phyloP scores from a whole-genome alignment of 2,888 invertebrate genomes.

The Pristionchus mayeri region DNA sequence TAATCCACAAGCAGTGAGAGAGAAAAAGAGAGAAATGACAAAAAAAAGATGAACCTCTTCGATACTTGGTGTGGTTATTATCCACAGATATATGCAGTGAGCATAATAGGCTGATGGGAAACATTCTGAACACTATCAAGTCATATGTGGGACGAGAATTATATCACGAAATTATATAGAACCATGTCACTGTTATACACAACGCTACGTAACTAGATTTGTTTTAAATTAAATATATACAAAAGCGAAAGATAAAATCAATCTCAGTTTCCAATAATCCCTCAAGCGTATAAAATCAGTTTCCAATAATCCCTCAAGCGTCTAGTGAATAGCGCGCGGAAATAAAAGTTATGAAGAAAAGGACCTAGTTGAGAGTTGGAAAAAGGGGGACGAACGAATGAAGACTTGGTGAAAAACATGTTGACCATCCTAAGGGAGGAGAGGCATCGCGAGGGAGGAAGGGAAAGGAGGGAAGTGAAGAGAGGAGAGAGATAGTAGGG shows the following conservation, averaged over 20 bases:
- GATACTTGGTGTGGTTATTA: too few species aligned
- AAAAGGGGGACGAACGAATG: not conserved
- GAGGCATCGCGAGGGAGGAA: not conserved
- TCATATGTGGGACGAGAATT: not conserved
- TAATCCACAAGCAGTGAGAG: slow-evolving; percentile 34
- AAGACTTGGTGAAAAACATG: slow-evolving; percentile 46
- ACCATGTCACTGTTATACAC: too few species aligned
- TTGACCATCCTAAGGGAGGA: slow-evolving; percentile 43
- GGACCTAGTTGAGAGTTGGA: slow-evolving; percentile 24
- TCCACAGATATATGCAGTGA: too few species aligned
- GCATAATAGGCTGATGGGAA: not conserved
- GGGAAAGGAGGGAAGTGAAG: not conserved
- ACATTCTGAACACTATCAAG: not conserved
- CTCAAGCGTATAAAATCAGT: too few species aligned
- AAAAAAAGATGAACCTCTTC: slow-evolving; percentile 14
- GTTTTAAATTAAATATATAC: too few species aligned
- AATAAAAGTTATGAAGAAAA: not conserved
- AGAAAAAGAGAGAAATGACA: slow-evolving; percentile 20
- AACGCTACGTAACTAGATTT: too few species aligned
- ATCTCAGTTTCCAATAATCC: too few species aligned
- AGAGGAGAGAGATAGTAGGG: not conserved
- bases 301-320: too few species aligned
- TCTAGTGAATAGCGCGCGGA: not conserved
- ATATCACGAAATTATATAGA: too few species aligned
- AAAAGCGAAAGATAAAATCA: too few species aligned